Evolutionary conservation across 2,888 invertebrate species (phyloP).

Genomic region (Yponomeuta malinellus): DNA sequence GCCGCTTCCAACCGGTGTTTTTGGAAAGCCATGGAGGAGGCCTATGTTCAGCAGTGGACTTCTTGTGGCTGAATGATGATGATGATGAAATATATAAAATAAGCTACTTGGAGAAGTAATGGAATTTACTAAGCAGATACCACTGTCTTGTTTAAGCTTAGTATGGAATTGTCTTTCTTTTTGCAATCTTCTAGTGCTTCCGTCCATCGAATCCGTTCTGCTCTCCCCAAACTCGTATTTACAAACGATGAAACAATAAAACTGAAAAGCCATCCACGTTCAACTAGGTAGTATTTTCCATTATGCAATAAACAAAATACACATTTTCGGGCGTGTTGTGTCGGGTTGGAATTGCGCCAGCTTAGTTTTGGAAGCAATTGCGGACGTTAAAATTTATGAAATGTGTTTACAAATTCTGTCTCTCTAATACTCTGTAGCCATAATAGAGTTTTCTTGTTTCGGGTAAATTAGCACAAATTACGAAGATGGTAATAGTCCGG

Average conservation of each 20-base stretch:
- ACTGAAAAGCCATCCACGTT: background rate
- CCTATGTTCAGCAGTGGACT: no score
- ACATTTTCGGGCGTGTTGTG: background rate
- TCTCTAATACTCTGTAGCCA: background rate
- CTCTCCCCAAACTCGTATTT: no score
- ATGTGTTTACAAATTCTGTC: slow-evolving; percentile 14
- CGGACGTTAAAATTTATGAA: slow-evolving; percentile 14
- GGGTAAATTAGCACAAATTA: background rate
- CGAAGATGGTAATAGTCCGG: background rate
- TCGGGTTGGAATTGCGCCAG: slow-evolving; percentile 9
- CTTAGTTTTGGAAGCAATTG: slow-evolving; percentile 8
- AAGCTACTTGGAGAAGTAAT: no score
- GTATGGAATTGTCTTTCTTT: no score
- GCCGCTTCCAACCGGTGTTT: no score
- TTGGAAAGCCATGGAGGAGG: no score
- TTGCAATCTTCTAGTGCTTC: no score
- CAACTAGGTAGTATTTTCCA: background rate
- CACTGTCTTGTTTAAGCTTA: no score
- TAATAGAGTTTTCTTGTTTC: background rate
- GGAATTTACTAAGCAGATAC: no score
- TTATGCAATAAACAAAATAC: background rate
- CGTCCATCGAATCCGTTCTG: no score
- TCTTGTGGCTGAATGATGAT: no score
- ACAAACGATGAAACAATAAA: background rate
- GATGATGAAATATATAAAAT: no score